phyloP scores from a whole-genome alignment of 2,797 vertebrate species.

The Ptychobarbus kaznakovi region DNA sequence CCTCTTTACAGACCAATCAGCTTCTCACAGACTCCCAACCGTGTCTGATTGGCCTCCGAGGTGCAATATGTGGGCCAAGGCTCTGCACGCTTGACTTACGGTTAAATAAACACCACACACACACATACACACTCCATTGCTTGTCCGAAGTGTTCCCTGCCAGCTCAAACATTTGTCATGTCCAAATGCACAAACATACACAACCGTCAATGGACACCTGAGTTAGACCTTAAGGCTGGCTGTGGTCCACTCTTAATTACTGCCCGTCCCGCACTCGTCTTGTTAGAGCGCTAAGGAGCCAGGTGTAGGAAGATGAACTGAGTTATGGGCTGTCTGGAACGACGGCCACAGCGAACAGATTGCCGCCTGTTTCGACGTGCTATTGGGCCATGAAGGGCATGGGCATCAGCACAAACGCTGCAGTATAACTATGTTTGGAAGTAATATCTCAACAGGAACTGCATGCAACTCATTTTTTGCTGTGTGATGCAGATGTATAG shows the following conservation, averaged over 20 bases:
- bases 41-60: constrained; percentile 64
- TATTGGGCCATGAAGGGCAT: constrained; percentile 63
- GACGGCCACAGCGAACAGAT: constrained; percentile 36
- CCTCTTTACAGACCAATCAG: constrained; percentile 68
- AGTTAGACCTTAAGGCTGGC: constrained; percentile 45
- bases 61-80: constrained; percentile 65
- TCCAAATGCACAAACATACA: constrained; percentile 39
- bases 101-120: constrained; percentile 57
- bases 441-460: constrained; percentile 16
- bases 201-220: constrained; percentile 40
- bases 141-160: constrained; percentile 39
- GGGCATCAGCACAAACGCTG: constrained; percentile 51
- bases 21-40: constrained; percentile 56
- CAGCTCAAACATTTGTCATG: constrained; percentile 53
- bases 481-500: constrained; percentile 34
- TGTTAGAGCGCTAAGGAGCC: constrained; percentile 36
- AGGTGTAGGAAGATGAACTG: constrained; percentile 55
- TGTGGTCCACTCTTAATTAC: constrained; percentile 59
- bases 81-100: constrained; percentile 54
- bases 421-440: constrained; percentile 31
- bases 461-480: constrained; percentile 29
- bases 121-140: constrained; percentile 42
- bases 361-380: constrained; percentile 43
- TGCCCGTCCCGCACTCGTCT: constrained; percentile 28
- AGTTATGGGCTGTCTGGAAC: constrained; percentile 24